Conservation (phyloP, 2,888 invertebrate genomes). For the Temnothorax ravouxi region DNA sequence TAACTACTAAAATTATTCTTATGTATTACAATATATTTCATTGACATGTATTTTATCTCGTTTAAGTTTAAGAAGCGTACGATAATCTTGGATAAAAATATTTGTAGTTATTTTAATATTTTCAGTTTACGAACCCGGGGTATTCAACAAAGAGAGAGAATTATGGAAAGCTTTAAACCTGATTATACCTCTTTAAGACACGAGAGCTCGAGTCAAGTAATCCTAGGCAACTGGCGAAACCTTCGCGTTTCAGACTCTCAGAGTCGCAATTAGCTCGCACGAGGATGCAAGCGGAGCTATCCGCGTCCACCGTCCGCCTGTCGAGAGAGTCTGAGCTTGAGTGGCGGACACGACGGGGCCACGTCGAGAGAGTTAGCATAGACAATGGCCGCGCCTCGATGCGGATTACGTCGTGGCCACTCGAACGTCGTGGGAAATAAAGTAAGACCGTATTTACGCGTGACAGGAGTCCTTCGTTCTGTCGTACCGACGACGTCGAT, state of each 20-base stretch:
- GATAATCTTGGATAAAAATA: constrained; percentile 5
- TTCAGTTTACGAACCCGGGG: constrained; percentile 19
- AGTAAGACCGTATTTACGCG: constrained; percentile 60
- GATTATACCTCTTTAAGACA: constrained; percentile 54
- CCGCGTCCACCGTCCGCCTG: constrained; percentile 55
- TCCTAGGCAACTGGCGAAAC: constrained; percentile 54
- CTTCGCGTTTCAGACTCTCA: constrained; percentile 51
- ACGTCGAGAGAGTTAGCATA: constrained; percentile 56
- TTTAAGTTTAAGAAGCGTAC: neutral
- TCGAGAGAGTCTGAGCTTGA: constrained; percentile 56
- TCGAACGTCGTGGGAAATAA: constrained; percentile 67
- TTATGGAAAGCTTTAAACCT: constrained; percentile 45
- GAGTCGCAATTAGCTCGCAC: constrained; percentile 67
- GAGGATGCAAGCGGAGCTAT: constrained; percentile 66
- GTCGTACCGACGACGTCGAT: constrained; percentile 62
- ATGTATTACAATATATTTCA: neutral
- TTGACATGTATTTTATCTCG: neutral
- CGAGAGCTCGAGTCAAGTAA: constrained; percentile 39
- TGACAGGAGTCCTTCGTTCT: constrained; percentile 62
- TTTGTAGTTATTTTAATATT: neutral
- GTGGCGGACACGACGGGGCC: constrained; percentile 53
- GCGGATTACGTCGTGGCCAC: constrained; percentile 53
- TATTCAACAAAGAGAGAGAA: constrained; percentile 17
- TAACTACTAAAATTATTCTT: neutral
- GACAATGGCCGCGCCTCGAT: constrained; percentile 61